Evolutionary conservation across 2,888 invertebrate species (phyloP).

Genomic region (Incurvaria masculella): DNA sequence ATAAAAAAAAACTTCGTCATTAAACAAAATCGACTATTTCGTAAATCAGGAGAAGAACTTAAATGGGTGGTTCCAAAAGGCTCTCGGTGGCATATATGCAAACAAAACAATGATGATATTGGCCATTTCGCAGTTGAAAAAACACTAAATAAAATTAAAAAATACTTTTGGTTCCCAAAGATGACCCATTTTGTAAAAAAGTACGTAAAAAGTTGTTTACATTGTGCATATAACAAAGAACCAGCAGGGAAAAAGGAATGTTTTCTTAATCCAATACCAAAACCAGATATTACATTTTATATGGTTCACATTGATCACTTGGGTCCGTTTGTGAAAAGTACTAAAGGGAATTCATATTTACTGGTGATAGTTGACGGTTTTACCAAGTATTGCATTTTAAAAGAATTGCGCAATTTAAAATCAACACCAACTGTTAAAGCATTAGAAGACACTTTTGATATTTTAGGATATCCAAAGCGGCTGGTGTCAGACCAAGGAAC

Average conservation of each 20-base stretch:
- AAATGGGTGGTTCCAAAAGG: constrained; percentile 1
- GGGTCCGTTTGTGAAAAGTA: constrained; percentile 10
- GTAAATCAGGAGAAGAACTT: too few species aligned
- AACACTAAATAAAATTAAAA: constrained; percentile 6
- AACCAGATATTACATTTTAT: constrained; percentile 2
- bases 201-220: constrained; percentile 4
- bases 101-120: constrained; percentile 6
- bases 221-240: constrained; percentile 10
- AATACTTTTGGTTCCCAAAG: constrained; percentile 8
- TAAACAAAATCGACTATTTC: too few species aligned
- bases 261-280: constrained; percentile 4
- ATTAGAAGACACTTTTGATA: constrained; percentile 7
- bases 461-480: constrained; percentile 10
- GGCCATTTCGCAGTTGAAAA: constrained; percentile 9
- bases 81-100: constrained; percentile 4
- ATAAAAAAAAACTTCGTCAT: too few species aligned
- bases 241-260: neutral
- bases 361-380: constrained; percentile 8
- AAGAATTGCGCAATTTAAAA: constrained; percentile 6
- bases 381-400: constrained; percentile 8
- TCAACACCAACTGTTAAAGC: constrained; percentile 3
- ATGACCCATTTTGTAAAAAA: constrained; percentile 9
- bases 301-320: constrained; percentile 8
- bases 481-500: constrained; percentile 10
- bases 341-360: constrained; percentile 7